Evolutionary conservation across 2,113 vertebrate species (phyloP).

Genomic region (Micronycteris hirsuta): DNA sequence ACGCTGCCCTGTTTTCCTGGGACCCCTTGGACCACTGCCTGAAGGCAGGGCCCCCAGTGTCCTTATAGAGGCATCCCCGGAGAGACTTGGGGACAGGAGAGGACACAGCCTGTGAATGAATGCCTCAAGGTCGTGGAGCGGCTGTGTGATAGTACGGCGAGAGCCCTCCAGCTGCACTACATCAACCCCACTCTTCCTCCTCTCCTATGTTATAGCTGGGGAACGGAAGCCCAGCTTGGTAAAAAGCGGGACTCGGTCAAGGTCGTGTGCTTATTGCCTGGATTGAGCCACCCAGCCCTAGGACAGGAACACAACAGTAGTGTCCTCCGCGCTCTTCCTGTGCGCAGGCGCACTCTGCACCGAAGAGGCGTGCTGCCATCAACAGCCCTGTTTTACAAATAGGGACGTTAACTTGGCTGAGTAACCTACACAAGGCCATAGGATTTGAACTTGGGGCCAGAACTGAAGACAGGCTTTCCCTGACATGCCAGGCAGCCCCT

Average conservation of each 20-base stretch:
- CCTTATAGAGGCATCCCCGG: neutral
- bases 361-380: fast-evolving
- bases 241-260: neutral
- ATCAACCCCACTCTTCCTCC: neutral
- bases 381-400: neutral
- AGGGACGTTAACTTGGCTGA: neutral
- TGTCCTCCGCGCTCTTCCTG: neutral
- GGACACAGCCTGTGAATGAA: neutral
- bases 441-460: neutral
- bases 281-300: neutral
- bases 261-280: neutral
- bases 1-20: neutral
- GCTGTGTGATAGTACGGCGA: neutral
- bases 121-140: neutral
- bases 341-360: neutral
- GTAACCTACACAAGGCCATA: neutral
- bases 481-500: neutral
- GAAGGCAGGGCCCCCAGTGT: neutral
- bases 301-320: neutral
- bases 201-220: neutral
- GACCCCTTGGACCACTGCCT: neutral
- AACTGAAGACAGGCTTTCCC: neutral
- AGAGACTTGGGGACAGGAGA: neutral
- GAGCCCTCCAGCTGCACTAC: neutral
- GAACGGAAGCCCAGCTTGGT: neutral